A percentile compares a stretch with the other conserved stretches of the same genome.
phyloP scores from a whole-genome alignment of 1,140 invertebrate genomes.

The Trichonephila clavipes region DNA sequence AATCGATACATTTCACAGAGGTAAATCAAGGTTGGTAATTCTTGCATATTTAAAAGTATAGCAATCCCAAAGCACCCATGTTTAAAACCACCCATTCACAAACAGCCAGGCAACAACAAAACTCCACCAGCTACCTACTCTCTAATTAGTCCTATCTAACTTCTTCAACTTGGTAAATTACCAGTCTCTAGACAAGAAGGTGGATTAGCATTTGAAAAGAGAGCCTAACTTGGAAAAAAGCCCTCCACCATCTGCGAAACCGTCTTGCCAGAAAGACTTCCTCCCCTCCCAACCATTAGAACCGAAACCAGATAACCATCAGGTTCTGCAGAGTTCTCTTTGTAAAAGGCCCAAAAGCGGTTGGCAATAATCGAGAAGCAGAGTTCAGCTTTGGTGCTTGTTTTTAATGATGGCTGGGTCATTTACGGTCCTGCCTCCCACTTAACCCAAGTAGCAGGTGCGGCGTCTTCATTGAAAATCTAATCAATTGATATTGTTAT shows the following conservation, averaged over 20 bases:
- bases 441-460: conserved; percentile 33
- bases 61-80: neutral
- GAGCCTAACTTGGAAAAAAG: neutral
- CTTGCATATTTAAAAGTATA: conserved; percentile 5
- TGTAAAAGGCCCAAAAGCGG: neutral
- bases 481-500: conserved; percentile 69
- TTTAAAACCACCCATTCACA: neutral
- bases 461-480: conserved; percentile 67
- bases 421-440: conserved; percentile 29
- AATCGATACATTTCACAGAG: neutral
- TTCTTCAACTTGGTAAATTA: conserved; percentile 38
- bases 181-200: conserved; percentile 7
- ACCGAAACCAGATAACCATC: conserved; percentile 56
- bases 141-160: conserved; percentile 7
- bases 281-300: conserved; percentile 53
- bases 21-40: neutral
- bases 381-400: conserved; percentile 41
- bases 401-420: conserved; percentile 58
- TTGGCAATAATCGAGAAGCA: neutral
- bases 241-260: conserved; percentile 28
- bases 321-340: neutral
- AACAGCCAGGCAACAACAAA: neutral
- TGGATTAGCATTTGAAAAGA: conserved; percentile 53
- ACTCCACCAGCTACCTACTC: conserved; percentile 2
- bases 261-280: neutral